Evolutionary conservation across 2,888 invertebrate species (phyloP).

Genomic region (Rutpela maculata): DNA sequence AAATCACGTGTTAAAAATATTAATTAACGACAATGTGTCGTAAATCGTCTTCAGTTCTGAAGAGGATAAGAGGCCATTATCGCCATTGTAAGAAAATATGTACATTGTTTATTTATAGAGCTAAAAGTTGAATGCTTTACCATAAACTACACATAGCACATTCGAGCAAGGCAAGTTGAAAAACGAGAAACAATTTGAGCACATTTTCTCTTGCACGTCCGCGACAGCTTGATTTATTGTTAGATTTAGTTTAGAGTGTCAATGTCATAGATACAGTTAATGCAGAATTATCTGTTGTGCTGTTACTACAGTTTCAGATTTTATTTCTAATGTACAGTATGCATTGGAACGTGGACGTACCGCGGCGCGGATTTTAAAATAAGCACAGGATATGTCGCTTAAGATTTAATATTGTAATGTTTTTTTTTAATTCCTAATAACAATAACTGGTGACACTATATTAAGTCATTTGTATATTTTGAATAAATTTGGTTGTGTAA

Average conservation of each 20-base stretch:
- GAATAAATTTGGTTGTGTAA: too few species aligned
- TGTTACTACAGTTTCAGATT: not conserved
- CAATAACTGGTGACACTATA: too few species aligned
- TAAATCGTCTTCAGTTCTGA: not conserved
- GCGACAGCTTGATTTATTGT: conserved; percentile 13
- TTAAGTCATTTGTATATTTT: too few species aligned
- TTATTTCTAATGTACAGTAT: not conserved
- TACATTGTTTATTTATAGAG: not conserved
- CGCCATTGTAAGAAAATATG: not conserved
- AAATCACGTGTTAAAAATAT: too few species aligned
- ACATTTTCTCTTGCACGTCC: conserved; percentile 10
- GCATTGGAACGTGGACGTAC: not conserved
- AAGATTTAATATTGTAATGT: too few species aligned
- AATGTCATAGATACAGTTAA: conserved; percentile 21
- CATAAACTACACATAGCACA: conserved; percentile 1
- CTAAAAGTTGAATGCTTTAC: not conserved
- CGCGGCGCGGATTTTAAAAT: too few species aligned
- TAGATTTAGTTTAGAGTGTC: conserved; percentile 23
- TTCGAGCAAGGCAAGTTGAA: conserved; percentile 2
- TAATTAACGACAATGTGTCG: too few species aligned
- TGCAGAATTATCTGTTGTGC: not conserved
- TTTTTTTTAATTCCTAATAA: too few species aligned
- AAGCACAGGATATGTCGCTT: too few species aligned
- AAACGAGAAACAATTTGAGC: conserved; percentile 18
- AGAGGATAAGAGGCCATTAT: not conserved